Evolutionary conservation across 2,113 vertebrate species (phyloP), one percentile per base, ranked within the genome.

Genomic region (Mionectes macconnelli): DNA sequence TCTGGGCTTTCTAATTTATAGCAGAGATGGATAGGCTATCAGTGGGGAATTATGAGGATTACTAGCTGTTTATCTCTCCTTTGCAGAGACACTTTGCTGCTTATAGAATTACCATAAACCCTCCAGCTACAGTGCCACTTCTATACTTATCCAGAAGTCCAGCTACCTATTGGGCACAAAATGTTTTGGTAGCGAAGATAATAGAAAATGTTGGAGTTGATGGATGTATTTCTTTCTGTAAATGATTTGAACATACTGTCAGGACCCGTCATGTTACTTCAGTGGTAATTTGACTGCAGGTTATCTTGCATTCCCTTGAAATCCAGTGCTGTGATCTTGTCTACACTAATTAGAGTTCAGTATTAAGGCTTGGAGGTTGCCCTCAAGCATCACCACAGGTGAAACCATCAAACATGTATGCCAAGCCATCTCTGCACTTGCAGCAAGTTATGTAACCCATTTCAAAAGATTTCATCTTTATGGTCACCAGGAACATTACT

Each of bases 11-110:
- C 97, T 98, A 97, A 98, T 98, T 97, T 97, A 93, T 84, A 96
- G 87, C 67, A 95, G 97, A 98, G 97, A 97, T 98, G 96, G 97
- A 97, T 92, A 95, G 96, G 96, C 84, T 97, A 98, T 98, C 97
- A 97, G 94, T 96, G 85, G 96, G 91, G 98, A 97, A 97, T 97
- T 96, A 97, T 84, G 93, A 97, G 97, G 97, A 98, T 97, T 98
- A 98, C 92, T 96, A 89, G 91, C 91, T 97, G 96, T 98, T 97
- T 98, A 97, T 97, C 97, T 96, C 90, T 97, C 88, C 90, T 96
- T 96, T 92, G 84, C 96, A 97, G 96, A 97, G 94, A 95, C 94
- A 97, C 91, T 97, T 93, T 89, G 86, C 95, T 96, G 74, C 93
- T 96, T 97, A 94, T 66, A 74, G 89, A 97, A 97, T 96, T 97